Conservation (phyloP, 2,797 vertebrate species). For the Australoheros facetus region DNA sequence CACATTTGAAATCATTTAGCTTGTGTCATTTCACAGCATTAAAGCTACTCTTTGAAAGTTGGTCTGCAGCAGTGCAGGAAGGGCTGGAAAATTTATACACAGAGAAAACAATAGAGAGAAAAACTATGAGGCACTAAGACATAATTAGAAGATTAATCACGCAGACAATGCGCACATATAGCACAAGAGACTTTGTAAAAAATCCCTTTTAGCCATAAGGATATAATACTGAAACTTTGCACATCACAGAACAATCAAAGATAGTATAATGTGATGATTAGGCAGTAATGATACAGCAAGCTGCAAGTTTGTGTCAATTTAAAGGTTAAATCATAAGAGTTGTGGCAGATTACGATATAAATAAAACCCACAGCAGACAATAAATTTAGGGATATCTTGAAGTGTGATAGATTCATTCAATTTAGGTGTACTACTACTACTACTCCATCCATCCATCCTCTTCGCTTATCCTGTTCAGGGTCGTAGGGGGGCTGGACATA, state of each 20-base stretch:
- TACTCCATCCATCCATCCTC: too few relatives aligned
- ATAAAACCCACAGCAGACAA: not conserved
- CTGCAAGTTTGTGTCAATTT: not conserved
- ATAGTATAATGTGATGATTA: not conserved
- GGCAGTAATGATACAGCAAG: not conserved
- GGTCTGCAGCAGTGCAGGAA: not conserved
- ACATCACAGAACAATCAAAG: not conserved
- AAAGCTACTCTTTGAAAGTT: slow-evolving; percentile 32
- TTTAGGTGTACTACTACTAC: too few relatives aligned
- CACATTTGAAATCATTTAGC: slow-evolving; percentile 42
- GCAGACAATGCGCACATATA: not conserved
- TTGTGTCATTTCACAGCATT: slow-evolving; percentile 35
- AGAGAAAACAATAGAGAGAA: slow-evolving; percentile 30
- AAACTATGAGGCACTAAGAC: slow-evolving; percentile 15
- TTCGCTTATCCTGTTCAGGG: too few relatives aligned
- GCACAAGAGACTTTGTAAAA: not conserved
- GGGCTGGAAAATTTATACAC: slow-evolving; percentile 31
- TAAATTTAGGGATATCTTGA: not conserved
- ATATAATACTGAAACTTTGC: not conserved
- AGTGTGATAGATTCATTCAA: too few relatives aligned
- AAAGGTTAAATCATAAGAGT: not conserved
- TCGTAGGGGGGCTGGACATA: too few relatives aligned
- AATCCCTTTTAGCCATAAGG: not conserved
- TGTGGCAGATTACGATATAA: too few relatives aligned
- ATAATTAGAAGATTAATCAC: slow-evolving; percentile 32